Base-by-base conservation (phyloP, 2,113 vertebrate genomes). In the Stictonetta naevosa region DNA sequence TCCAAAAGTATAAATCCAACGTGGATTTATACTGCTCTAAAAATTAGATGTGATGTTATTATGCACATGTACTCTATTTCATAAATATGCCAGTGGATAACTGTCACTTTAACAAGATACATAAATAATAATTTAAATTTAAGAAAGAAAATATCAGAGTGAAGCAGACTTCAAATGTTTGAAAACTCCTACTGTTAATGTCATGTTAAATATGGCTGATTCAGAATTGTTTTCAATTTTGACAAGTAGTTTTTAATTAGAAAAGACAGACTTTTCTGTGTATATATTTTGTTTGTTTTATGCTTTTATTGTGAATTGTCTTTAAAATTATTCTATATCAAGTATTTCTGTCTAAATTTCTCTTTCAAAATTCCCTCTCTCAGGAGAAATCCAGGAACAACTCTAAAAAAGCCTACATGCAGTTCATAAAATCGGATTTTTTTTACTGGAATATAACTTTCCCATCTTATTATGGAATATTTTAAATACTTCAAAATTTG, bases 101-200 rank as follows among this genome's bases (percentile, higher is more conserved):
- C 42, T 76, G 52, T 76, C 58, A 60, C 69, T 83, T 66, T 72
- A 71, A 82, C 42, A 75, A 64, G 34, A 72, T 78, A 75, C 59
- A 63, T 71, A 85, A 91, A 71, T 80, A 83, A 91, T 80, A 14
- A 56, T 92, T 82, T 90, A 91, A 83, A 86, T 83, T 60, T 36
- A 66, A 79, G 53, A 81, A 63, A 62, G 71, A 59, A 63, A 56
- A 75, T 71, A 58, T 62, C 40, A 75, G 33, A 67, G 44, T 58
- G 72, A 28, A 79, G 67, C 28, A 79, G 50, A 40, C 58, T 55
- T 86, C 38, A 33, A 82, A 90, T 62, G 15, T 78, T 92, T 76
- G 53, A 88, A 68, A 83, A 59, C 31, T 20, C 56, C 10, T 83
- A 40, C 44, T 2, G 17, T n/a, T 77, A 83, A 46, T 42, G 63